phyloP scores from a whole-genome alignment of 92 coral and sea anemone genomes.

The Epizoanthus rinbou region DNA sequence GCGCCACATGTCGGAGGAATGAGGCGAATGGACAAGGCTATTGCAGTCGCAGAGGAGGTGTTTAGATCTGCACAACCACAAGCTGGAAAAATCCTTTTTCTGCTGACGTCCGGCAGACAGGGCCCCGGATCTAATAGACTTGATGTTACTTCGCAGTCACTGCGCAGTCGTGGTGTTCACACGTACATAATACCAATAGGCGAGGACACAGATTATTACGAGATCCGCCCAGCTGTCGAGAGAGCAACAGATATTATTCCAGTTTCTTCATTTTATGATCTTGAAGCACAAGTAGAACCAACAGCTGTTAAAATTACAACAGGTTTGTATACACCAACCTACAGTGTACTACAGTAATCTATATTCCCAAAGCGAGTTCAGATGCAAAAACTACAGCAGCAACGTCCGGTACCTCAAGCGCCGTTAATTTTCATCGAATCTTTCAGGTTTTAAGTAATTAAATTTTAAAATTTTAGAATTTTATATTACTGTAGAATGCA shows the following conservation, averaged over 20 bases:
- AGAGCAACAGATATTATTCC: conserved; percentile 60
- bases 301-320: conserved; percentile 28
- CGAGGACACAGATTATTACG: conserved; percentile 53
- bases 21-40: conserved; percentile 65
- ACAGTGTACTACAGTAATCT: too few relatives aligned
- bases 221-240: conserved; percentile 65
- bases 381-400: too few relatives aligned
- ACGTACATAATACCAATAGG: conserved; percentile 75
- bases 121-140: conserved; percentile 11
- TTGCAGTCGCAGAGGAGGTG: conserved; percentile 59
- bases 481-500: too few relatives aligned
- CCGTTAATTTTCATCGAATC: too few relatives aligned
- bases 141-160: conserved; percentile 54
- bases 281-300: conserved; percentile 23
- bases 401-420: too few relatives aligned
- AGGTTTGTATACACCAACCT: conserved; percentile 8
- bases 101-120: conserved; percentile 59
- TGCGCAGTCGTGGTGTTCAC: conserved; percentile 56
- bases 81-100: conserved; percentile 65
- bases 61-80: conserved; percentile 45
- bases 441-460: too few relatives aligned
- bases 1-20: conserved; percentile 45
- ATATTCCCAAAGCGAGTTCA: too few relatives aligned
- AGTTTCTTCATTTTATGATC: conserved; percentile 51
- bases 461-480: too few relatives aligned